Evolutionary conservation across 1,140 invertebrate genomes (phyloP).

Genomic region (Arctopsyche grandis): DNA sequence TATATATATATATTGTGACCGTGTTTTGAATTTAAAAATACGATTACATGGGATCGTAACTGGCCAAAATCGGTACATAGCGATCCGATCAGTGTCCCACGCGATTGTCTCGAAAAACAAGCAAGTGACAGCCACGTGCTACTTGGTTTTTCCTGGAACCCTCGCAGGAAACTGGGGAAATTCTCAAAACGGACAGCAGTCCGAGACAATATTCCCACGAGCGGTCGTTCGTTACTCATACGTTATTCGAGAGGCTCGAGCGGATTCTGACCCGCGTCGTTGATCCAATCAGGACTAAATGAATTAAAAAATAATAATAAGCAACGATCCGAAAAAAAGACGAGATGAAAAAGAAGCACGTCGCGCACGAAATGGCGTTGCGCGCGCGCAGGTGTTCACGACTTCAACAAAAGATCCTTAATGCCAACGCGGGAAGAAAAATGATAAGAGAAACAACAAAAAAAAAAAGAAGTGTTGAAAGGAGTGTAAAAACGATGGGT

Average conservation of each 20-base stretch:
- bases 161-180: conserved; percentile 20
- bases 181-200: background rate
- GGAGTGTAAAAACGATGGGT: conserved; percentile 3
- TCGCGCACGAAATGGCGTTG: conserved; percentile 45
- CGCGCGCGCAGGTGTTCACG: conserved; percentile 49
- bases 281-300: conserved; percentile 44
- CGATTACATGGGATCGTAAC: too few species aligned
- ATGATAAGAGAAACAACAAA: background rate
- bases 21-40: too few species aligned
- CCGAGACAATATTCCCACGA: too few species aligned
- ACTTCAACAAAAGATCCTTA: conserved; percentile 26
- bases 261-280: background rate
- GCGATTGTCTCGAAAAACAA: background rate
- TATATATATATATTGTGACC: too few species aligned
- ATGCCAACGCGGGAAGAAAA: background rate
- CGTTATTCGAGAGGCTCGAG: background rate
- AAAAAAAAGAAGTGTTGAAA: conserved; percentile 2
- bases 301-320: conserved; percentile 26
- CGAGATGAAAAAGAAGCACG: conserved; percentile 43
- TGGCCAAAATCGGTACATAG: too few species aligned
- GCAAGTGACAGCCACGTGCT: background rate
- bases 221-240: background rate
- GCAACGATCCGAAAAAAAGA: background rate
- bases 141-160: background rate
- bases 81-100: too few species aligned